Conservation (phyloP, 2,797 vertebrate species). For the Epinephelus awoara region DNA sequence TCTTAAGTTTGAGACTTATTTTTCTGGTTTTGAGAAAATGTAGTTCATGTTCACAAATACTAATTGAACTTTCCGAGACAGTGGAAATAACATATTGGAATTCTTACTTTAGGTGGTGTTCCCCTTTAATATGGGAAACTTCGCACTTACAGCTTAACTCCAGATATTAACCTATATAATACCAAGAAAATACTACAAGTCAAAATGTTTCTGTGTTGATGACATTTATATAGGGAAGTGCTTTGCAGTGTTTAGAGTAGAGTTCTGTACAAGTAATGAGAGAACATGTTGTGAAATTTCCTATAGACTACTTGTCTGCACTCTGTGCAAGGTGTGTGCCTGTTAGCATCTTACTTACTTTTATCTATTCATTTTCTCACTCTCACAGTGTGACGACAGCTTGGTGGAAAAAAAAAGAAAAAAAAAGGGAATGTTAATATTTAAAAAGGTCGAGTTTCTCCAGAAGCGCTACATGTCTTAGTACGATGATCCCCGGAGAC, state of each 20-base stretch:
- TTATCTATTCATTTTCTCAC: slow-evolving; percentile 37
- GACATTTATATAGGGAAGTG: too few species aligned
- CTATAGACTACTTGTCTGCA: slow-evolving; percentile 21
- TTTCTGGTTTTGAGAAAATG: too few species aligned
- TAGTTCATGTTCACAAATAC: too few species aligned
- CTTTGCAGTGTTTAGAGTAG: not conserved
- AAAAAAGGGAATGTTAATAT: slow-evolving; percentile 61
- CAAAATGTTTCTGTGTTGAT: too few species aligned
- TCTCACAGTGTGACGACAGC: slow-evolving; percentile 11
- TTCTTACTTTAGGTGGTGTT: too few species aligned
- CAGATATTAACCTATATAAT: not conserved
- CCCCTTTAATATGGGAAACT: not conserved
- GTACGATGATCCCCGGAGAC: slow-evolving; percentile 59
- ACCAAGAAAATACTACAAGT: not conserved
- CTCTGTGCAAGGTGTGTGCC: not conserved
- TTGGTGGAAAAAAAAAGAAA: slow-evolving; percentile 32
- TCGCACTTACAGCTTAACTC: not conserved
- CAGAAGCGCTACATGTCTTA: slow-evolving; percentile 45
- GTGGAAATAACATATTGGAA: too few species aligned
- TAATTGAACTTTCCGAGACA: too few species aligned
- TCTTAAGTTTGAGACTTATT: too few species aligned
- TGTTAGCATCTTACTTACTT: slow-evolving; percentile 26
- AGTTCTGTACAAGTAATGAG: not conserved
- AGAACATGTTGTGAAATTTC: slow-evolving; percentile 24
- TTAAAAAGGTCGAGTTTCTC: slow-evolving; percentile 72